These are phyloP conservation scores for Drosophila melanosoma DNA, from an alignment of 2,888 invertebrate species.

Conservation along the genomic window DNA sequence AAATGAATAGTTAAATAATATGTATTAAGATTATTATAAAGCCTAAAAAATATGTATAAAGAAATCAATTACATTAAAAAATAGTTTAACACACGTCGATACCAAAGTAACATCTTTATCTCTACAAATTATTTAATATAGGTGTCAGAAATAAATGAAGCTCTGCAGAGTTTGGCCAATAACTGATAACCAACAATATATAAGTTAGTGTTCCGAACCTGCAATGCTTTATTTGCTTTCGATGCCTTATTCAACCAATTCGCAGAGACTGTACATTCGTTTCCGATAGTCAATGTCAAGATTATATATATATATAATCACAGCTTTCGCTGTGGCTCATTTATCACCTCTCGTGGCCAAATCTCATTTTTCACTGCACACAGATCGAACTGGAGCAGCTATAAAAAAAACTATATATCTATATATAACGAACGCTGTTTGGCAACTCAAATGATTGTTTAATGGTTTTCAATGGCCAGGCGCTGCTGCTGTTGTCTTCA, in stretches of 20 bases:
- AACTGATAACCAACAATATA: not conserved
- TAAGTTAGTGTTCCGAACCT: not conserved
- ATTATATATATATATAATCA: slow-evolving; percentile 9
- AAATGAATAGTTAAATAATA: not conserved
- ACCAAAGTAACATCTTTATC: not conserved
- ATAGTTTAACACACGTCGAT: too few relatives aligned
- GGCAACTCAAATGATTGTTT: slow-evolving; percentile 37
- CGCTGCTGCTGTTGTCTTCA: slow-evolving; percentile 38
- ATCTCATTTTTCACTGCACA: slow-evolving; percentile 48
- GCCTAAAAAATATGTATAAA: not conserved
- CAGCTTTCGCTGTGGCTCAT: slow-evolving; percentile 67
- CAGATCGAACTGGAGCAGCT: slow-evolving; percentile 53
- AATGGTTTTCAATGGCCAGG: slow-evolving; percentile 51
- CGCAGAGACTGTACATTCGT: slow-evolving; percentile 3
- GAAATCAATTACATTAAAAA: too few relatives aligned
- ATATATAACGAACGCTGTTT: slow-evolving; percentile 17
- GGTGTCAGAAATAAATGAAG: not conserved
- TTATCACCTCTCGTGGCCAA: slow-evolving; percentile 43
- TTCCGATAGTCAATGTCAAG: slow-evolving; percentile 25
- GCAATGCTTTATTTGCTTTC: slow-evolving; percentile 3
- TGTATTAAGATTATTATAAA: not conserved
- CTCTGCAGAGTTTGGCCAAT: not conserved
- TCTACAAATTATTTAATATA: not conserved
- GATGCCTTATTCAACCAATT: slow-evolving; percentile 1
- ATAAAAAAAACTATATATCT: slow-evolving; percentile 42